A percentile compares a stretch with the other conserved stretches of the same genome.
Evolutionary conservation across 2,113 vertebrate species (phyloP).

Genomic region (Psammodynastes pulverulentus): DNA sequence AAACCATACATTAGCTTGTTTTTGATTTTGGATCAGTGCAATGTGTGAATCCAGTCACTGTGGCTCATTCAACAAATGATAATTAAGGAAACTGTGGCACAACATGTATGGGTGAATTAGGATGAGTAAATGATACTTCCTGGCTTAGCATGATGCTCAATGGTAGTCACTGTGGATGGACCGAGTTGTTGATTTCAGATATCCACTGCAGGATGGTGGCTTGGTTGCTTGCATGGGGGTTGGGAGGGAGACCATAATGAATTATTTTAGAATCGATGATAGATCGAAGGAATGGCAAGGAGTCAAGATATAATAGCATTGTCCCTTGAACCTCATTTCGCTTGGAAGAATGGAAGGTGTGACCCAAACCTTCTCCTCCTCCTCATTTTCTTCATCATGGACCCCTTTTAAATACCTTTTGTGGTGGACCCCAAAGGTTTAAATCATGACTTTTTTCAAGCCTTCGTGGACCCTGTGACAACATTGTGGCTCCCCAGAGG

Average conservation of each 20-base stretch:
- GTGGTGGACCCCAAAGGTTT: too few species aligned
- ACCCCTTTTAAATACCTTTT: too few species aligned
- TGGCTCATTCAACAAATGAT: background rate
- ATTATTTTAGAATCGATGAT: background rate
- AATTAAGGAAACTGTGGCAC: background rate
- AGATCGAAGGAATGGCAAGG: background rate
- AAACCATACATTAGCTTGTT: too few species aligned
- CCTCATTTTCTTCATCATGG: too few species aligned
- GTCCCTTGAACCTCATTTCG: background rate
- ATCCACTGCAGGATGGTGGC: background rate
- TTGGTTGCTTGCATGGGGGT: background rate
- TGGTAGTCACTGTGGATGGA: background rate
- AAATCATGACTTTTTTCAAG: too few species aligned
- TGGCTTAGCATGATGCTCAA: background rate
- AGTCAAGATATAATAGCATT: background rate
- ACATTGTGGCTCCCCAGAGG: too few species aligned
- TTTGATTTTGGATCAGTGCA: background rate
- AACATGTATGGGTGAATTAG: background rate
- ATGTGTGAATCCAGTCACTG: background rate
- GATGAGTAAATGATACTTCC: background rate
- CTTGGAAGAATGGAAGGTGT: background rate
- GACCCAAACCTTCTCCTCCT: background rate
- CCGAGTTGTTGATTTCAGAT: background rate
- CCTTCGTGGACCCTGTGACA: too few species aligned
- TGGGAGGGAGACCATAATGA: background rate